Conservation (phyloP, 35 echinoderm and acorn worm species). For the Acanthaster planci region DNA sequence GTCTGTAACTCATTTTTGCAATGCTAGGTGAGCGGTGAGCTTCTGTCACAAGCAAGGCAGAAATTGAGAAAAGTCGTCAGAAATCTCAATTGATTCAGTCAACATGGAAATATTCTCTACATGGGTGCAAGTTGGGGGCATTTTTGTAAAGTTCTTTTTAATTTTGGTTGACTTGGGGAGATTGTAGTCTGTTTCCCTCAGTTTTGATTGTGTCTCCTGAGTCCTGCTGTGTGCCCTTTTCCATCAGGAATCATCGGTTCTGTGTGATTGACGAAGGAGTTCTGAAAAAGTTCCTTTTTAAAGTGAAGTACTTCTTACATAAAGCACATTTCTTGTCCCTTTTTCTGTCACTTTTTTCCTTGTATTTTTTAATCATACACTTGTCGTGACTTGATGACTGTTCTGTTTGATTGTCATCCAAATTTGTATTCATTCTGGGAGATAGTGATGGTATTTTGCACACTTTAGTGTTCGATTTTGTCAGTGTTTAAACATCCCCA, state of each 20-base stretch:
- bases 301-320: neutral
- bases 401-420: conserved; percentile 2
- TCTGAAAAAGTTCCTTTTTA: conserved; percentile 14
- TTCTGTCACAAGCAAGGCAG: neutral
- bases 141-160: too few relatives aligned
- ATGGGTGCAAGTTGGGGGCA: too few relatives aligned
- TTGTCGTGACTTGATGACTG: conserved; percentile 10
- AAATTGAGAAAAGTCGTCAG: neutral
- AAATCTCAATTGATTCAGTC: too few relatives aligned
- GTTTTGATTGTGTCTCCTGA: too few relatives aligned
- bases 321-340: neutral
- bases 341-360: neutral
- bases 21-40: neutral
- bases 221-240: too few relatives aligned
- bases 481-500: too few relatives aligned
- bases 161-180: too few relatives aligned
- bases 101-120: neutral
- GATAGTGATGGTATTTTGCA: too few relatives aligned
- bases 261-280: conserved; percentile 14
- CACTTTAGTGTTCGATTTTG: too few relatives aligned
- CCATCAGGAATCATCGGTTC: neutral
- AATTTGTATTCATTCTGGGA: neutral
- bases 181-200: too few relatives aligned
- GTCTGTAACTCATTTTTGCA: neutral
- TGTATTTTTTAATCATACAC: neutral